Base-by-base conservation (phyloP, 2,888 invertebrate species). In the Ferrisia virgata region DNA sequence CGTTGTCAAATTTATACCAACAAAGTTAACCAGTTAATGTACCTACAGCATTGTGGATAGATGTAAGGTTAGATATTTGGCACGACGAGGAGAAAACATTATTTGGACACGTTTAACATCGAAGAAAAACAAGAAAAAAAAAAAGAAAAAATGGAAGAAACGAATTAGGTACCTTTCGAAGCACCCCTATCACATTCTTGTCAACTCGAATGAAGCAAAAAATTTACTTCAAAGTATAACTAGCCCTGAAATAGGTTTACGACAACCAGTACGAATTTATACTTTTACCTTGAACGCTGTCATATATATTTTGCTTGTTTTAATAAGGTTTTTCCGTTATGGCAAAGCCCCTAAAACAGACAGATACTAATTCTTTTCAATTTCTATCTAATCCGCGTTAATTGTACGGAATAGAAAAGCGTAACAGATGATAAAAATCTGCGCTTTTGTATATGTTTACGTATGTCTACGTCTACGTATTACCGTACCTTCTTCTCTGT, bases 291-390 rank as follows among this genome's bases (percentile, higher is more conserved):
- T 72, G 72, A 72, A 72, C 72, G 72, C 72, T 72, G 72, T 72
- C 72, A 72, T 33, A 72, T 72, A 28, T 72, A 72, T 72, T 72
- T 72, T 9, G 72, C 72, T 72, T 72, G 72, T 33, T 72, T 72
- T 72, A 72, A 72, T 72, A 72, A 72, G 72, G 33, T 64, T 72
- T 72, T 72, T 72, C 72, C 72, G 72, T 72, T 72, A 72, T n/a
- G 9, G 58, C 58, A n/a, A 33, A 72, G 31, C 72, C 72, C 72
- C 72, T 72, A 72, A 72, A 72, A 72, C 72, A 31, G 72, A 72
- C 72, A 72, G 33, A 72, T 18, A 33, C 72, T 72, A 72, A 72
- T 72, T 72, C 72, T 33, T 72, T 72, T 72, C 72, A 72, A 72
- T 72, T 72, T 72, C 72, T 64, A 64, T 64, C 58, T 64, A 64